Conservation (phyloP, 2,888 invertebrate species). For the Plebejus argus region DNA sequence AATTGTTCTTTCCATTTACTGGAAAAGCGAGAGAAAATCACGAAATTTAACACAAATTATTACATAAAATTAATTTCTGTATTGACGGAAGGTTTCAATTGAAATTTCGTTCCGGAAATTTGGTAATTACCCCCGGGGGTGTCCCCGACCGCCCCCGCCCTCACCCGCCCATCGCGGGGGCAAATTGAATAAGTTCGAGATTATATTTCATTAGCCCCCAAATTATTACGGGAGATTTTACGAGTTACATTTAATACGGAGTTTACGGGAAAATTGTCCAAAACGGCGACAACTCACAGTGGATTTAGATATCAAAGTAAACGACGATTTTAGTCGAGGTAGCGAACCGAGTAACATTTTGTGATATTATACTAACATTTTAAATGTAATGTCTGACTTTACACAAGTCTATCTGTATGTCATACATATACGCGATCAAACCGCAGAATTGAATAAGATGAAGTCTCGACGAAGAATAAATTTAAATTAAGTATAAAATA, state of each 20-base stretch:
- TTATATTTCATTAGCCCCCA: constrained; percentile 5
- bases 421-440: too few species aligned
- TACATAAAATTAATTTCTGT: not conserved
- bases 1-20: not conserved
- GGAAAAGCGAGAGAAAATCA: not conserved
- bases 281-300: not conserved
- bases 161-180: not conserved
- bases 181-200: constrained; percentile 27
- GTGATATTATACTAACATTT: too few species aligned
- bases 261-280: not conserved
- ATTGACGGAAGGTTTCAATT: constrained; percentile 19
- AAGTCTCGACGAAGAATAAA: too few species aligned
- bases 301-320: not conserved
- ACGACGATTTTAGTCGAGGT: too few species aligned
- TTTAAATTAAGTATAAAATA: too few species aligned
- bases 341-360: too few species aligned
- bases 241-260: not conserved
- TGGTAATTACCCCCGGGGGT: constrained; percentile 13
- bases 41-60: not conserved
- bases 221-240: not conserved
- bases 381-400: too few species aligned
- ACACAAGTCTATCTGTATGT: too few species aligned
- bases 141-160: not conserved
- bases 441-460: too few species aligned
- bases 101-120: constrained; percentile 21